phyloP scores from a whole-genome alignment of 2,888 invertebrate genomes.

The Chymomyza caudatula region DNA sequence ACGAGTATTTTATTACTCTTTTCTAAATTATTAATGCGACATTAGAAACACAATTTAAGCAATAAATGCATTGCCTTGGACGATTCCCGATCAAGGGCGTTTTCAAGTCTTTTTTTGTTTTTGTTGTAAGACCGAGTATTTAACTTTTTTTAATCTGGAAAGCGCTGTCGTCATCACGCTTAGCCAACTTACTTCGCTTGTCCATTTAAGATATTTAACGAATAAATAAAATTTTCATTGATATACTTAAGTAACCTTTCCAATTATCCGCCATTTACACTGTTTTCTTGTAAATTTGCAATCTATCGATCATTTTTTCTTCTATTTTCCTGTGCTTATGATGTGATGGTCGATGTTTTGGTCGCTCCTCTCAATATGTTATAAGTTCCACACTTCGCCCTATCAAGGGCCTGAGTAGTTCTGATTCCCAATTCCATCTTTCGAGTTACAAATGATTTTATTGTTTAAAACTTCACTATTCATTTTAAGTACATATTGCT shows the following conservation, averaged over 20 bases:
- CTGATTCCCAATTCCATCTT: not conserved
- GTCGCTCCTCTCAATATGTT: too few species aligned
- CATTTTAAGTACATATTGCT: constrained; percentile 59
- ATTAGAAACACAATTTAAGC: not conserved
- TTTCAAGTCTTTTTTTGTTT: not conserved
- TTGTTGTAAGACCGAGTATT: not conserved
- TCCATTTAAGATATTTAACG: not conserved
- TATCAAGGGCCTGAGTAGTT: too few species aligned
- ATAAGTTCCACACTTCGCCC: too few species aligned
- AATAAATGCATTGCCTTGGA: not conserved
- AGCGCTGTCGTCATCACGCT: too few species aligned
- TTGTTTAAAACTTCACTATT: constrained; percentile 48
- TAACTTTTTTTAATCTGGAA: not conserved
- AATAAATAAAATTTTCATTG: not conserved
- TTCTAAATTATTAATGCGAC: not conserved
- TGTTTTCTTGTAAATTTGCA: too few species aligned
- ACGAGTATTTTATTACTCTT: not conserved
- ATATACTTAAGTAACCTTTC: not conserved
- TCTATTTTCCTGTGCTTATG: not conserved
- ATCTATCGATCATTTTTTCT: not conserved
- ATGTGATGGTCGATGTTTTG: not conserved
- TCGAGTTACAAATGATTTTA: constrained; percentile 47
- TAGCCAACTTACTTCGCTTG: not conserved
- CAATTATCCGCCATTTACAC: not conserved
- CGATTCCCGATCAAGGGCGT: not conserved